Conservation (phyloP, 2,888 invertebrate species). For the Heteromurus nitidus region DNA sequence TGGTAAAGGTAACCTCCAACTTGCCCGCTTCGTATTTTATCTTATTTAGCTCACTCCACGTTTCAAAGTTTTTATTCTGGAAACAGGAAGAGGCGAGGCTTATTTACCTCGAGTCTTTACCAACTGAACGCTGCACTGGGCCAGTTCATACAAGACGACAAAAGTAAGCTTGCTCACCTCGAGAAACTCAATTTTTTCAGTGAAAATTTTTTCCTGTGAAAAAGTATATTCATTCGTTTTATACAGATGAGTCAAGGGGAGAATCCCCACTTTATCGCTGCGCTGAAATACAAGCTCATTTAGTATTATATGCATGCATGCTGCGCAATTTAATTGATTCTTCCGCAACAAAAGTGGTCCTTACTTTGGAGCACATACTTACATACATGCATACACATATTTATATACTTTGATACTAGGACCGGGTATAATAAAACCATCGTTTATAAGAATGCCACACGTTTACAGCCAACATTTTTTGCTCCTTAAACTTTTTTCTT, state of each 20-base stretch:
- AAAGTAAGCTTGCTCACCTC: slow-evolving; percentile 22
- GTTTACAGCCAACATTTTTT: slow-evolving; percentile 13
- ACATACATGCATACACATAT: not conserved
- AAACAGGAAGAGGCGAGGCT: slow-evolving; percentile 20
- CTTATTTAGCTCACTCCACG: too few species aligned
- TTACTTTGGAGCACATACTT: not conserved
- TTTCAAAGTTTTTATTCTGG: slow-evolving; percentile 2
- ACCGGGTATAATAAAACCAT: too few species aligned
- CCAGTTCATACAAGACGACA: not conserved
- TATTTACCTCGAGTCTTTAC: not conserved
- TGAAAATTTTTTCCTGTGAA: not conserved
- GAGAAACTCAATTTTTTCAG: not conserved
- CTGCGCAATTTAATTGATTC: slow-evolving; percentile 31
- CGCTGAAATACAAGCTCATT: not conserved
- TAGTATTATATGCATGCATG: slow-evolving; percentile 4
- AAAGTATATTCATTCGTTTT: not conserved
- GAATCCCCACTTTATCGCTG: not conserved
- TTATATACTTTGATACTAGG: too few species aligned
- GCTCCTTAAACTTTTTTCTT: slow-evolving; percentile 6
- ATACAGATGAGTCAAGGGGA: slow-evolving; percentile 19
- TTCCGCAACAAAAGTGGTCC: slow-evolving; percentile 1
- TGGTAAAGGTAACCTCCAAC: too few species aligned
- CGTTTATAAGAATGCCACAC: too few species aligned
- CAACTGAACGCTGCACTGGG: not conserved
- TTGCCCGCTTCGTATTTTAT: too few species aligned